Evolutionary conservation across 2,888 invertebrate genomes (phyloP).

Genomic region (Steromphala cineraria): DNA sequence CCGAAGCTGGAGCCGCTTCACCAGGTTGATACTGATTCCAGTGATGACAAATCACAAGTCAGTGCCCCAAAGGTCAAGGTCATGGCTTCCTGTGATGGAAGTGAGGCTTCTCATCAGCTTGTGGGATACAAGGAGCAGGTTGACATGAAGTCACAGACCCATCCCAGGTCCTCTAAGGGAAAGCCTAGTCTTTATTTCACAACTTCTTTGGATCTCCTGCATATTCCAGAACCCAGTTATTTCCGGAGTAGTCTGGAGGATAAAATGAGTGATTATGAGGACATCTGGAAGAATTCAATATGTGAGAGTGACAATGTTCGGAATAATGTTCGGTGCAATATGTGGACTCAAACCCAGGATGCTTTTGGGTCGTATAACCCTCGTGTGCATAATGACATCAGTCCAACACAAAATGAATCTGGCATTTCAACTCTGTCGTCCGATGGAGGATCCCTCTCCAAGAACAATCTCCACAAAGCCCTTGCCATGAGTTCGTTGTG

Average conservation of each 20-base stretch:
- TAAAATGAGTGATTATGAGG: constrained; percentile 95
- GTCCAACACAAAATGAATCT: not conserved
- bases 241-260: constrained; percentile 91
- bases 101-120: not conserved
- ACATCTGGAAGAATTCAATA: constrained; percentile 83
- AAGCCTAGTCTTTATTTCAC: constrained; percentile 55
- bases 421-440: not conserved
- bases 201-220: constrained; percentile 51
- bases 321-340: constrained; percentile 21
- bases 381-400: constrained; percentile 7
- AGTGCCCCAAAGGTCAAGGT: not conserved
- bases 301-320: constrained; percentile 36
- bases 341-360: constrained; percentile 1
- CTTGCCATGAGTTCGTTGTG: not conserved
- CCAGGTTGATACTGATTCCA: not conserved
- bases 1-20: constrained; percentile 19
- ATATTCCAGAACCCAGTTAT: constrained; percentile 77
- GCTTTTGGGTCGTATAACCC: not conserved
- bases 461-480: constrained; percentile 16
- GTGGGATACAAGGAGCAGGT: not conserved
- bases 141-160: not conserved
- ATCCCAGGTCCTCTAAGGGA: constrained; percentile 31
- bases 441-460: constrained; percentile 1
- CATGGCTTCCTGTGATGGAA: not conserved
- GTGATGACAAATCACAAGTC: not conserved